Conservation (phyloP, 1,140 invertebrate species). For the Drosophila serrata region DNA sequence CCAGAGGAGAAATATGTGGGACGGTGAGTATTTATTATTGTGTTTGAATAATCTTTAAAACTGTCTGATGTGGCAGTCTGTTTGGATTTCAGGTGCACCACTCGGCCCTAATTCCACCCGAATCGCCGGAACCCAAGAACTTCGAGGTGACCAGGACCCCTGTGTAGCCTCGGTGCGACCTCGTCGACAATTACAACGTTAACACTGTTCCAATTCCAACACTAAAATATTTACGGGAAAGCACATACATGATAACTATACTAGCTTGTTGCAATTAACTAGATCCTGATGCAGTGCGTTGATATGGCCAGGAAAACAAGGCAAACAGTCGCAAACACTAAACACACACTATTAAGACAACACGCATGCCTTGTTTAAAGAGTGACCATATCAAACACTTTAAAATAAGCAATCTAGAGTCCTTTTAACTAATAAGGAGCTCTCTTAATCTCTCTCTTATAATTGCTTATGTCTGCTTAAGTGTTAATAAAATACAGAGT, state of each 20-base stretch:
- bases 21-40: slow-evolving; percentile 16
- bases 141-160: background rate
- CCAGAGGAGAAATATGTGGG: slow-evolving; percentile 32
- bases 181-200: background rate
- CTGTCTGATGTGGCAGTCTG: slow-evolving; percentile 3
- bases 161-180: no score
- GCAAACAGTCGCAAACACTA: background rate
- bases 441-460: no score
- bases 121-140: background rate
- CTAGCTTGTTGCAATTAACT: slow-evolving; percentile 18
- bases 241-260: slow-evolving; percentile 2
- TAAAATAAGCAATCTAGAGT: background rate
- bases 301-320: slow-evolving; percentile 36
- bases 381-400: slow-evolving; percentile 35
- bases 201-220: background rate
- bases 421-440: background rate
- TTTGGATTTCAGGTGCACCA: slow-evolving; percentile 39
- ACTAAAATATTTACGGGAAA: background rate
- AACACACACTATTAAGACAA: background rate
- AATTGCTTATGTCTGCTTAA: no score
- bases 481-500: no score
- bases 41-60: background rate
- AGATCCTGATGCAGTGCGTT: slow-evolving; percentile 15
- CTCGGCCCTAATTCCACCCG: background rate
- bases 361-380: background rate